These are phyloP conservation scores for Leptinotarsa texana DNA, from an alignment of 1,140 invertebrate genomes.

Conservation along the genomic window DNA sequence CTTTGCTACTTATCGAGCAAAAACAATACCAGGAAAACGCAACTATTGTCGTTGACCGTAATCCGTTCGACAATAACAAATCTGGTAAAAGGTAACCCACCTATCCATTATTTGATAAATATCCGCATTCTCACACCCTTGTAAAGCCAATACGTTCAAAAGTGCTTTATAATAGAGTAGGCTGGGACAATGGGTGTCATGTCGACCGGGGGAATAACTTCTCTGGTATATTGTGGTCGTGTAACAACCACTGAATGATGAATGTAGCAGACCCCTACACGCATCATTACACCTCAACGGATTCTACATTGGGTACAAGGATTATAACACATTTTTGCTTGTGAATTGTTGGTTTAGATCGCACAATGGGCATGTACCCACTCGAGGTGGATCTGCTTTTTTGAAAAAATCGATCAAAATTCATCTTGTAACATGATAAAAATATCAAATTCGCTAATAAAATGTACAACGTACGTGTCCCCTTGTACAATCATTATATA, in stretches of 20 bases:
- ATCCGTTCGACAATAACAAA: background rate
- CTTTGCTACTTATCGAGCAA: background rate
- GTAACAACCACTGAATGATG: conserved; percentile 29
- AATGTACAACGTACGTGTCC: too few species aligned
- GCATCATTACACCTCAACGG: conserved; percentile 50
- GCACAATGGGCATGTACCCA: too few species aligned
- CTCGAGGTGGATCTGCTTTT: too few species aligned
- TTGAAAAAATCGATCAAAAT: too few species aligned
- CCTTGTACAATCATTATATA: too few species aligned
- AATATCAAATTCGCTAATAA: too few species aligned
- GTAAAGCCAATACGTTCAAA: conserved; percentile 53
- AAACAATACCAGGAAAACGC: background rate
- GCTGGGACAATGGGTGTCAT: conserved; percentile 52
- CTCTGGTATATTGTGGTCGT: conserved; percentile 33
- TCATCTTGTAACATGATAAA: too few species aligned
- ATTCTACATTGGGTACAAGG: conserved; percentile 25
- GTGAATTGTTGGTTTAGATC: background rate
- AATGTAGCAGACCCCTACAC: conserved; percentile 36
- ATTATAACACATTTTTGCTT: conserved; percentile 4
- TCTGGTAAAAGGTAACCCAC: conserved; percentile 8
- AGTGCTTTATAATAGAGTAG: conserved; percentile 53
- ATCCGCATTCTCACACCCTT: conserved; percentile 49
- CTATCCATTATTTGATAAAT: conserved; percentile 21
- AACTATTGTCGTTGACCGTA: background rate
- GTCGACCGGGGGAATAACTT: conserved; percentile 42